Conservation (phyloP, 2,888 invertebrate genomes). For the Galeopsomyia nigrocyanea region DNA sequence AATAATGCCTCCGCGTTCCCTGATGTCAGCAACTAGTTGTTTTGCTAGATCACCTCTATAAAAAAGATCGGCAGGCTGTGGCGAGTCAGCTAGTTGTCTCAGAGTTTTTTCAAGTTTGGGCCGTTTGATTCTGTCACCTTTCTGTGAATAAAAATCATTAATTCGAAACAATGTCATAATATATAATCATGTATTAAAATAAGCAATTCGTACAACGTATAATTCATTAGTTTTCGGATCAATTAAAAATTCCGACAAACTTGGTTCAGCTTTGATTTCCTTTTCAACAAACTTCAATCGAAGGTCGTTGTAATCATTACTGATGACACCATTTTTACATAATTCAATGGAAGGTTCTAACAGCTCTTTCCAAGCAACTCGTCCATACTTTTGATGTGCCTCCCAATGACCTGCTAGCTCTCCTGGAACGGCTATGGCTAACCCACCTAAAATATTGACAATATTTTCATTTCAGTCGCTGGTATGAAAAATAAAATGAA, state of each 20-base stretch:
- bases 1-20: constrained; percentile 80
- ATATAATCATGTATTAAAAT: too few species aligned
- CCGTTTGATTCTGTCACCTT: constrained; percentile 77
- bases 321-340: constrained; percentile 79
- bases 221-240: constrained; percentile 57
- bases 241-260: constrained; percentile 71
- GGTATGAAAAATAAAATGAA: neutral
- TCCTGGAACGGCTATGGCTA: constrained; percentile 90
- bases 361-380: constrained; percentile 82
- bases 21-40: constrained; percentile 78
- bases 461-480: neutral
- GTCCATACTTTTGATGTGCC: constrained; percentile 81
- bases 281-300: constrained; percentile 71
- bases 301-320: constrained; percentile 77
- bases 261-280: constrained; percentile 73
- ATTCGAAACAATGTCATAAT: too few species aligned
- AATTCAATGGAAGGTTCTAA: constrained; percentile 85
- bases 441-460: constrained; percentile 70
- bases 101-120: constrained; percentile 80
- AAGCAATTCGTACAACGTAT: constrained; percentile 55
- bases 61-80: constrained; percentile 77
- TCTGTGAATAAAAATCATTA: constrained; percentile 47
- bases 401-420: constrained; percentile 90
- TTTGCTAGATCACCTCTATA: constrained; percentile 82
- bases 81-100: constrained; percentile 72